phyloP scores from a whole-genome alignment of 2,797 vertebrate genomes.

The Danionella dracula region DNA sequence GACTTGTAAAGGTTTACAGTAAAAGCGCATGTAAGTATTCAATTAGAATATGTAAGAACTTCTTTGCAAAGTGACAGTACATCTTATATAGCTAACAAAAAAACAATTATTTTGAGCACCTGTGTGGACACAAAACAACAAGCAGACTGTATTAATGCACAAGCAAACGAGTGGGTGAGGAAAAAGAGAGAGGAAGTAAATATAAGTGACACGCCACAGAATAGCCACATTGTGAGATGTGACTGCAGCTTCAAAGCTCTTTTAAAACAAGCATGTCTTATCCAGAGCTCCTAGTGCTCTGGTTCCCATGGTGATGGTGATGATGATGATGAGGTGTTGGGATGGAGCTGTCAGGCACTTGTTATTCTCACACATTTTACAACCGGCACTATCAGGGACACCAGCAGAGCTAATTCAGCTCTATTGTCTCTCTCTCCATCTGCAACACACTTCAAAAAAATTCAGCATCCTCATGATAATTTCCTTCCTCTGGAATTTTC shows the following conservation, averaged over 20 bases:
- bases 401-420: slow-evolving; percentile 65
- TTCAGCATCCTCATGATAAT: slow-evolving; percentile 23
- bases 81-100: slow-evolving; percentile 34
- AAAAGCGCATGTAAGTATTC: slow-evolving; percentile 3
- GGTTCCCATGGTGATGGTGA: slow-evolving; percentile 59
- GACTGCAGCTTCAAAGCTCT: slow-evolving; percentile 49
- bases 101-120: neutral
- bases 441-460: slow-evolving; percentile 19
- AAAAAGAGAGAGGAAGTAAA: slow-evolving; percentile 23
- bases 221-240: slow-evolving; percentile 15
- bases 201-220: slow-evolving; percentile 7
- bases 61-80: slow-evolving; percentile 4
- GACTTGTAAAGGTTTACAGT: neutral
- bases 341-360: slow-evolving; percentile 46
- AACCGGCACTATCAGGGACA: slow-evolving; percentile 42
- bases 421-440: slow-evolving; percentile 49
- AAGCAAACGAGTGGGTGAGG: slow-evolving; percentile 11
- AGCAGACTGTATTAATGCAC: slow-evolving; percentile 43
- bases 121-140: neutral
- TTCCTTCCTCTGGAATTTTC: slow-evolving; percentile 7
- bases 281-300: slow-evolving; percentile 44
- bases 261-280: slow-evolving; percentile 33
- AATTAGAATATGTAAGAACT: neutral
- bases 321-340: slow-evolving; percentile 68
- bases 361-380: slow-evolving; percentile 43